phyloP scores from a whole-genome alignment of 2,888 invertebrate species.

The Leptinotarsa haldemani region DNA sequence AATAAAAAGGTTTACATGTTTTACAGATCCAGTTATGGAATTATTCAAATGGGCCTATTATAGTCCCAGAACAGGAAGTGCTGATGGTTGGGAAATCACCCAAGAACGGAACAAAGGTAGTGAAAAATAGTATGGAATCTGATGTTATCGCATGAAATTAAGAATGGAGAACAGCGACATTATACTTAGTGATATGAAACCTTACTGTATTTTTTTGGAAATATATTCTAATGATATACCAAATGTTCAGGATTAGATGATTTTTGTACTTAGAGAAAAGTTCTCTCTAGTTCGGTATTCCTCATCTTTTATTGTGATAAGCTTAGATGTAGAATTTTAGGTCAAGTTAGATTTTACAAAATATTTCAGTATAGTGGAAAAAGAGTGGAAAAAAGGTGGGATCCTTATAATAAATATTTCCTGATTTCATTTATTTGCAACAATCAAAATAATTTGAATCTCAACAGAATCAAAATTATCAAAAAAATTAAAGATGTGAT shows the following conservation, averaged over 20 bases:
- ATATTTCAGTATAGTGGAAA: background rate
- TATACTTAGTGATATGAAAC: background rate
- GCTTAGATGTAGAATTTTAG: slow-evolving; percentile 18
- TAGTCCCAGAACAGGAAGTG: slow-evolving; percentile 58
- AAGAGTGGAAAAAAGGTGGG: background rate
- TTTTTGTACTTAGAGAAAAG: slow-evolving; percentile 15
- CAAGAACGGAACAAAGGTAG: slow-evolving; percentile 16
- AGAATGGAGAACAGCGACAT: background rate
- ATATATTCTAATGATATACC: slow-evolving; percentile 26
- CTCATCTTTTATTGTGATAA: slow-evolving; percentile 34
- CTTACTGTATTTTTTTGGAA: slow-evolving; percentile 14
- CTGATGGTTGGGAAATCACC: slow-evolving; percentile 45
- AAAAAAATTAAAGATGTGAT: too few relatives aligned
- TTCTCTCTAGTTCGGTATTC: slow-evolving; percentile 27
- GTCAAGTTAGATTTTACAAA: background rate
- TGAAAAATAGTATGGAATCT: slow-evolving; percentile 21
- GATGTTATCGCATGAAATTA: slow-evolving; percentile 21
- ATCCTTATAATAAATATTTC: background rate
- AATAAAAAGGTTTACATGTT: background rate
- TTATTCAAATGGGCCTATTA: slow-evolving; percentile 60
- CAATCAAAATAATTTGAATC: too few relatives aligned
- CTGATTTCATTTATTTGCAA: background rate
- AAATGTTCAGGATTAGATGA: slow-evolving; percentile 26
- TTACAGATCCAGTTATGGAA: slow-evolving; percentile 68
- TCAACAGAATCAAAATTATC: too few relatives aligned